Evolutionary conservation across 2,113 vertebrate genomes (phyloP).

Genomic region (Cyanocitta stelleri): DNA sequence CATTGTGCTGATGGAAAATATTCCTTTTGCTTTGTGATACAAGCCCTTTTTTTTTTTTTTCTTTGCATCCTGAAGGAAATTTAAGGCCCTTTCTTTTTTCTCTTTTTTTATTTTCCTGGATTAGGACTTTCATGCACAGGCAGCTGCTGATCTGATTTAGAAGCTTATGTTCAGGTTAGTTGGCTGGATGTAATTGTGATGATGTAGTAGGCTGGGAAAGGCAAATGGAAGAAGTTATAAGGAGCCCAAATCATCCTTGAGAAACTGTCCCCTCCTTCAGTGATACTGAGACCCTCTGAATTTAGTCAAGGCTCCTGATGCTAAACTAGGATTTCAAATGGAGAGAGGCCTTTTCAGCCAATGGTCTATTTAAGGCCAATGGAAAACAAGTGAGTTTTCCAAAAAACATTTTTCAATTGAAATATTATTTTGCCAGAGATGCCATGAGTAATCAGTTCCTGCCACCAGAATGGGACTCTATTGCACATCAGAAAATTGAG

Average conservation of each 20-base stretch:
- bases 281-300: not conserved
- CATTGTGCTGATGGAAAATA: slow-evolving; percentile 82
- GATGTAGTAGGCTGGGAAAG: not conserved
- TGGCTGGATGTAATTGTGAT: not conserved
- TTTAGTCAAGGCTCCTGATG: not conserved
- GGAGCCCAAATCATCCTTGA: not conserved
- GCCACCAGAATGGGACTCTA: not conserved
- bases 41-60: slow-evolving; percentile 43
- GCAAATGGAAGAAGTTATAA: not conserved
- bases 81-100: not conserved
- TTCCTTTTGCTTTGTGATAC: slow-evolving; percentile 84
- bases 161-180: not conserved
- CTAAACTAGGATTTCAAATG: not conserved
- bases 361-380: not conserved
- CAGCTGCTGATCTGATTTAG: not conserved
- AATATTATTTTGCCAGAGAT: not conserved
- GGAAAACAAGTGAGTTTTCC: slow-evolving; percentile 13
- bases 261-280: not conserved
- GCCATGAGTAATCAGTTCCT: not conserved
- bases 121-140: not conserved
- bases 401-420: not conserved
- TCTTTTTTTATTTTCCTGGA: not conserved
- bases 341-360: not conserved
- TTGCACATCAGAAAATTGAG: not conserved
- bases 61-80: not conserved